phyloP scores from a whole-genome alignment of 2,888 invertebrate genomes.

The Harmothoe impar region DNA sequence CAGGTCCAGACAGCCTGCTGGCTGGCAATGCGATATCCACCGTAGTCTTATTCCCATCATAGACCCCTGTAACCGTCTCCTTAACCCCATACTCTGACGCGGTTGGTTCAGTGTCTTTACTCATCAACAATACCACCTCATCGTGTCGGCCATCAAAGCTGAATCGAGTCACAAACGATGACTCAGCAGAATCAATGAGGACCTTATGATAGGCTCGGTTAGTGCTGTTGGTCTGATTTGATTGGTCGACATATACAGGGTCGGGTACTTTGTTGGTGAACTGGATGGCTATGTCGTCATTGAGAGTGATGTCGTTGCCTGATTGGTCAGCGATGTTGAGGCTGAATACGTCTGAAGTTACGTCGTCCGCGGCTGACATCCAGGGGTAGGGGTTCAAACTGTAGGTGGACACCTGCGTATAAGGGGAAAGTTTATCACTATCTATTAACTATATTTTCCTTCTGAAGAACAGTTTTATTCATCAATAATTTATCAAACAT shows the following conservation, averaged over 20 bases:
- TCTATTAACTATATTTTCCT: background rate
- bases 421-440: too few species aligned
- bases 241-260: background rate
- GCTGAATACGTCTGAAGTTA: conserved; percentile 6
- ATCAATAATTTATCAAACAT: too few species aligned
- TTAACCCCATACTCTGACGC: background rate
- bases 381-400: conserved; percentile 16
- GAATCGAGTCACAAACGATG: background rate
- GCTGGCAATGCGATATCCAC: background rate
- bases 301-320: background rate
- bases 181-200: background rate
- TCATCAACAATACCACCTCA: background rate
- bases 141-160: background rate
- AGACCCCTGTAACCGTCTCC: background rate
- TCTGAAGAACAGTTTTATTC: background rate
- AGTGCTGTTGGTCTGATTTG: background rate
- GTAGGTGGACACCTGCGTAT: background rate
- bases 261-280: background rate
- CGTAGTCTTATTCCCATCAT: background rate
- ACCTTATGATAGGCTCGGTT: background rate
- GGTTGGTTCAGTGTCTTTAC: background rate
- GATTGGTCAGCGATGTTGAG: background rate
- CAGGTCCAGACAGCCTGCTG: background rate
- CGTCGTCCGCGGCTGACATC: background rate
- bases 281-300: background rate